Percentiles rank a stretch among this genome's conserved stretches.
Conservation (phyloP, 1,140 invertebrate genomes). For the Zaprionus camerounensis region DNA sequence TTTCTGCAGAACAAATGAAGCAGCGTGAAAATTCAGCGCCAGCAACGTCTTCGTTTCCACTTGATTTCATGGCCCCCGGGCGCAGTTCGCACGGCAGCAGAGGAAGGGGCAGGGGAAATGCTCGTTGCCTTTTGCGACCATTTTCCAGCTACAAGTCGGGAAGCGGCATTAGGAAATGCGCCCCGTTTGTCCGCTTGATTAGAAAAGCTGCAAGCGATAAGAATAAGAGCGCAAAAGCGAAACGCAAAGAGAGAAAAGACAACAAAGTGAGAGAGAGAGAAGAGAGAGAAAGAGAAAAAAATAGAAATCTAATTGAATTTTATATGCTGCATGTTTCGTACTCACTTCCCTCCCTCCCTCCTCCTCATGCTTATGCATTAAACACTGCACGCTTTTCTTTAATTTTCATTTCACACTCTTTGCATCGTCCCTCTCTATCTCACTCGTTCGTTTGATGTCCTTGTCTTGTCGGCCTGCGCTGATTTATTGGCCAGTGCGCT, state of each 20-base stretch:
- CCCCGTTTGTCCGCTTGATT: constrained; percentile 70
- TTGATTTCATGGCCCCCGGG: constrained; percentile 73
- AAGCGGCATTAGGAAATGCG: constrained; percentile 54
- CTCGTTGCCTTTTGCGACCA: constrained; percentile 23
- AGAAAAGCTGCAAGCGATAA: constrained; percentile 79
- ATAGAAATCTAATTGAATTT: constrained; percentile 80
- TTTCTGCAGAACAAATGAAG: constrained; percentile 66
- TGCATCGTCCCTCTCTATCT: constrained; percentile 13
- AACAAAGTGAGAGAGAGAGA: too few species aligned
- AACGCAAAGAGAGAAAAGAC: constrained; percentile 27
- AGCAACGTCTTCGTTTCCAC: constrained; percentile 63
- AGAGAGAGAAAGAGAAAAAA: constrained; percentile 34
- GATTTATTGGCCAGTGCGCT: constrained; percentile 67
- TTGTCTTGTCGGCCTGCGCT: constrained; percentile 57
- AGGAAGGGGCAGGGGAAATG: neutral
- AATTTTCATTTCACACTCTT: constrained; percentile 55
- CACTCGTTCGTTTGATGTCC: constrained; percentile 48
- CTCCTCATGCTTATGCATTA: constrained; percentile 23
- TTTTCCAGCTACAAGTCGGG: constrained; percentile 38
- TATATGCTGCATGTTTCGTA: constrained; percentile 54
- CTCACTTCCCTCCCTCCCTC: neutral
- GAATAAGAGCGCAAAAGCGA: constrained; percentile 28
- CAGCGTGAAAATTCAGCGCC: constrained; percentile 70
- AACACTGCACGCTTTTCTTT: constrained; percentile 16
- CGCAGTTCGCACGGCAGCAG: constrained; percentile 15